Evolutionary conservation across 2,888 invertebrate species (phyloP), one percentile per base, ranked within the genome.

Genomic region (Cyaniris semiargus): DNA sequence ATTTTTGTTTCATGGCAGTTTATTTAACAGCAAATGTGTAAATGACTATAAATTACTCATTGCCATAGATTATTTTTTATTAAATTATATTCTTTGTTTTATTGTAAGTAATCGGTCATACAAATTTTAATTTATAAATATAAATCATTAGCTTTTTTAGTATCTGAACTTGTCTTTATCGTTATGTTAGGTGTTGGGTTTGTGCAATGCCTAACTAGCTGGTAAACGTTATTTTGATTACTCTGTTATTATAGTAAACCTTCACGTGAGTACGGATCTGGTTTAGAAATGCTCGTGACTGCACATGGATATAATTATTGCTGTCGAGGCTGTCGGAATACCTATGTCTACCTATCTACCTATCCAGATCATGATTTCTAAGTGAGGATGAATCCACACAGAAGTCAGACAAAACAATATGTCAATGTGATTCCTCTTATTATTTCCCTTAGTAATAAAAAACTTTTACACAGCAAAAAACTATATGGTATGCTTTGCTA

Each of bases 211-310:
- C 75, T 70, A 76, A 58, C 27, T 13, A 23, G 31, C 56, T 21
- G 34, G 27, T 66, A 76, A 38, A 38, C 71, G 71, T 71, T 78
- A 78, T 76, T 78, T 71, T 76, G 72, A 72, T 74, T 15, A 58
- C 27, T 21, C 56, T 60, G 60, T 72, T 53, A 78, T 75, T 76
- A 74, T 76, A 78, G 70, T 56, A 71, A 48, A 31, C 38, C 31
- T 34, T 31, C 23, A 70, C 38, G 60, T 70, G 76, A 27, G 58
- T 70, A 38, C 15, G 23, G 21, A 74, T 74, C 74, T 74, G 27
- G 53, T 74, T 74, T 53, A 15, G 15, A 48, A 53, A 27, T 27
- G 53, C 23, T 18, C 74, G 53, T 48, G 53, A 74, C 27, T 74
- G 53, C 48, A 53, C 44, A 23, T 71, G 0, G 5, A 71, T 38